phyloP scores from a whole-genome alignment of 2,797 vertebrate species.

The Phataginus tricuspis region DNA sequence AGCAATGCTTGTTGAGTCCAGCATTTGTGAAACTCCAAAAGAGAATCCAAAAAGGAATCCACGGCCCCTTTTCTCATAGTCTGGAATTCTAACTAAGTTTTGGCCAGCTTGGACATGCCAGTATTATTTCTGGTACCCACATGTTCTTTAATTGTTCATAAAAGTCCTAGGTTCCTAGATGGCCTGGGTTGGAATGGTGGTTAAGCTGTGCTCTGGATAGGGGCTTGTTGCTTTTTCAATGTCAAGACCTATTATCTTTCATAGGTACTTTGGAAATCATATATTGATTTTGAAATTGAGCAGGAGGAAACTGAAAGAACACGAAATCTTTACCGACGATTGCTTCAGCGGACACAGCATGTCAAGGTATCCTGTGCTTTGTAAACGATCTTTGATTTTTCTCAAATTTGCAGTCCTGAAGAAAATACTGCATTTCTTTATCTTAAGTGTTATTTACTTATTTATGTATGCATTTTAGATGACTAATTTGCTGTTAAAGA shows the following conservation, averaged over 20 bases:
- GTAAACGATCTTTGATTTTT: background rate
- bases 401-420: background rate
- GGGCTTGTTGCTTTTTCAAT: background rate
- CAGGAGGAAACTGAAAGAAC: constrained; percentile 97
- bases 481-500: constrained; percentile 39
- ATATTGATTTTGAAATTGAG: constrained; percentile 99
- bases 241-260: constrained; percentile 28
- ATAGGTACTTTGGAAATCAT: constrained; percentile 98
- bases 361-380: constrained; percentile 91
- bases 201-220: background rate
- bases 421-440: background rate
- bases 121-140: background rate
- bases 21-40: constrained; percentile 36
- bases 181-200: background rate
- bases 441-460: background rate
- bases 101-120: background rate
- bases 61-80: background rate
- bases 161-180: background rate
- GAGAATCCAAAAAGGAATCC: constrained; percentile 34
- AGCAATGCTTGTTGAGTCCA: background rate
- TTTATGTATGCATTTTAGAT: background rate
- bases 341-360: constrained; percentile 96
- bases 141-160: background rate
- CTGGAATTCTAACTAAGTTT: background rate
- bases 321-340: constrained; percentile 92